phyloP scores from a whole-genome alignment of 2,888 invertebrate genomes.

The Eumerus sabulonum region DNA sequence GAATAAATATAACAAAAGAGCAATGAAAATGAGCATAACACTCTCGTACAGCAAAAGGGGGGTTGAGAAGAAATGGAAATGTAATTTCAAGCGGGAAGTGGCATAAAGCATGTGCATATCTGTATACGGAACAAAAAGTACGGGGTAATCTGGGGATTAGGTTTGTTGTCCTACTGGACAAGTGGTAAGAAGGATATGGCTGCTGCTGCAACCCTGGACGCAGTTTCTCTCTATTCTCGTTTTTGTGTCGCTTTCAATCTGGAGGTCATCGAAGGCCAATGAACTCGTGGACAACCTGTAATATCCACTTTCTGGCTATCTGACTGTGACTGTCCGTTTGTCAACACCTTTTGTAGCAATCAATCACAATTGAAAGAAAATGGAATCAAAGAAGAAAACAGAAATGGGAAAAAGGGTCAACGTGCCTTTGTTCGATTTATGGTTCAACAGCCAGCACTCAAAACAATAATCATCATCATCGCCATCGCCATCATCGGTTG shows the following conservation, averaged over 20 bases:
- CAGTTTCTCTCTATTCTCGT: constrained; percentile 5
- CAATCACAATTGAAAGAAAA: constrained; percentile 45
- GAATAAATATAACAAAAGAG: constrained; percentile 7
- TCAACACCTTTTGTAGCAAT: constrained; percentile 55
- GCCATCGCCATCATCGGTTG: constrained; percentile 25
- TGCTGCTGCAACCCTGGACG: constrained; percentile 43
- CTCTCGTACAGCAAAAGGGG: too few species aligned
- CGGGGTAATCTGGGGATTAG: constrained; percentile 35
- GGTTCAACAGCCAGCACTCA: constrained; percentile 67
- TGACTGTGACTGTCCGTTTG: constrained; percentile 38
- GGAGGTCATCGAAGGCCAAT: constrained; percentile 52
- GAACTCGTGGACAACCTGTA: constrained; percentile 33
- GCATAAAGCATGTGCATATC: constrained; percentile 25
- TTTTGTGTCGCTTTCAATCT: neutral
- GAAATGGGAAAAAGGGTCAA: constrained; percentile 63
- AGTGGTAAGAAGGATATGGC: too few species aligned
- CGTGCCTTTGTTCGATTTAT: constrained; percentile 67
- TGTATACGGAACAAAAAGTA: neutral
- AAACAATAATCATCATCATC: constrained; percentile 56
- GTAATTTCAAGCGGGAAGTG: constrained; percentile 53
- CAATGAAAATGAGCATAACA: constrained; percentile 30
- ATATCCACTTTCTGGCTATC: constrained; percentile 14
- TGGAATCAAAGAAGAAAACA: constrained; percentile 31
- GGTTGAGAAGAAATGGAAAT: constrained; percentile 26
- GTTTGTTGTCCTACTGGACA: constrained; percentile 14